These are phyloP conservation scores for Amblyraja radiata DNA, from an alignment of 2,797 vertebrate genomes.

Conservation along the genomic window DNA sequence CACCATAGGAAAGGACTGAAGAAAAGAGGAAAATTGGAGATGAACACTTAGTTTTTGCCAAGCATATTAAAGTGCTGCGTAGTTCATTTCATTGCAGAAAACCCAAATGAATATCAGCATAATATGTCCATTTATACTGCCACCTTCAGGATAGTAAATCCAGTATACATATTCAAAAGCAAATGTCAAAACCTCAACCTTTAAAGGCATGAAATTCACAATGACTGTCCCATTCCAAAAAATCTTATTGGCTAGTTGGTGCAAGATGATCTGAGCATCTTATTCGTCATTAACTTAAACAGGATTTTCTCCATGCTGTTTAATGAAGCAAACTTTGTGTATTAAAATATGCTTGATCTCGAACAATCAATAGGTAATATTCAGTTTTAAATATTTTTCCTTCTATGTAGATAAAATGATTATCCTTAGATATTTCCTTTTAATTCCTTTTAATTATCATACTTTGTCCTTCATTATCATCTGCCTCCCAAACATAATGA, in stretches of 20 bases:
- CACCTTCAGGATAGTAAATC: slow-evolving; percentile 30
- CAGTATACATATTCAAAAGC: not conserved
- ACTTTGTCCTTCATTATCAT: not conserved
- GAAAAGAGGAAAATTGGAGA: too few species aligned
- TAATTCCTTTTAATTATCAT: not conserved
- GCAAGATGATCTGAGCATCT: not conserved
- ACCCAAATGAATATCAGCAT: not conserved
- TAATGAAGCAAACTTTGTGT: not conserved
- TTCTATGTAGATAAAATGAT: not conserved
- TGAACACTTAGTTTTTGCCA: too few species aligned
- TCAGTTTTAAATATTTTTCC: not conserved
- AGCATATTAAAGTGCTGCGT: too few species aligned
- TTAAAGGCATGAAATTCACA: not conserved
- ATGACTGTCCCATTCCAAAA: not conserved
- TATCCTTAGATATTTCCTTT: too few species aligned
- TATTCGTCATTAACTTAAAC: not conserved
- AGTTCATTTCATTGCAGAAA: not conserved
- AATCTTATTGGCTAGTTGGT: not conserved
- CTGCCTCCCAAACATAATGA: not conserved
- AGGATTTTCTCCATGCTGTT: not conserved
- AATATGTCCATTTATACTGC: slow-evolving; percentile 28
- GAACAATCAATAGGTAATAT: not conserved
- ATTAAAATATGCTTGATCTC: not conserved
- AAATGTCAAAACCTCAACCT: not conserved
- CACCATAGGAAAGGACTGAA: too few species aligned